Percentiles rank a stretch among this genome's conserved stretches.
Evolutionary conservation across 2,113 vertebrate genomes (phyloP).

Genomic region (Gila orcuttii): DNA sequence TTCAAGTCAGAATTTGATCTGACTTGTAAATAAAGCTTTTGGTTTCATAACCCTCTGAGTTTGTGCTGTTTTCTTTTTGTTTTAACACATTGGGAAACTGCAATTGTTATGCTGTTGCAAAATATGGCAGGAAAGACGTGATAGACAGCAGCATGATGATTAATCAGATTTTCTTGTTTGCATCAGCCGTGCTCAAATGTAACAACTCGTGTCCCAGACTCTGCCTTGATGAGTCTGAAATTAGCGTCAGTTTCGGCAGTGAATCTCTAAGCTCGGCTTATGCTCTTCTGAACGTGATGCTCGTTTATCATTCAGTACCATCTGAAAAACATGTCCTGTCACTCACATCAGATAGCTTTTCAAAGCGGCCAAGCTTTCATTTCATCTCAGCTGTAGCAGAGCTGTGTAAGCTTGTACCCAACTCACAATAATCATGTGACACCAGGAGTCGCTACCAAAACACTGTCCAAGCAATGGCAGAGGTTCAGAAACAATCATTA

Average conservation of each 20-base stretch:
- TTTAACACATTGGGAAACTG: constrained; percentile 29
- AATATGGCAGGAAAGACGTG: constrained; percentile 43
- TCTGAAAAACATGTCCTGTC: constrained; percentile 15
- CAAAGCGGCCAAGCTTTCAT: not conserved
- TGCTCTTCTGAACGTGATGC: not conserved
- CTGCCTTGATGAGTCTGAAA: not conserved
- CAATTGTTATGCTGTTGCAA: constrained; percentile 37
- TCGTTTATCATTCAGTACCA: not conserved
- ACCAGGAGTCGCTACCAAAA: not conserved
- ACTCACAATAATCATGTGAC: not conserved
- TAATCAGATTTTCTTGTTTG: constrained; percentile 16
- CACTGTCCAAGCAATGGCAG: not conserved
- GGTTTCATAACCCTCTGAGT: constrained; percentile 22
- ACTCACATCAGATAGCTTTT: constrained; percentile 1
- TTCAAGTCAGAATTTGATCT: constrained; percentile 4
- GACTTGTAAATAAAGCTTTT: not conserved
- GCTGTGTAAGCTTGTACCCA: not conserved
- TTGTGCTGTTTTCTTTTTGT: constrained; percentile 1
- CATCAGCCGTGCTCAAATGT: not conserved
- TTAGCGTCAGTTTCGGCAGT: not conserved
- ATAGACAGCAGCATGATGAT: constrained; percentile 10
- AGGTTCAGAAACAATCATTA: not conserved
- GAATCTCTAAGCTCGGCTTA: not conserved
- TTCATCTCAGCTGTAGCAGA: not conserved
- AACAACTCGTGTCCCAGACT: not conserved